Percentiles rank a stretch among this genome's conserved stretches.
Evolutionary conservation across 2,113 vertebrate species (phyloP).

Genomic region (Rhinolophus sinicus): DNA sequence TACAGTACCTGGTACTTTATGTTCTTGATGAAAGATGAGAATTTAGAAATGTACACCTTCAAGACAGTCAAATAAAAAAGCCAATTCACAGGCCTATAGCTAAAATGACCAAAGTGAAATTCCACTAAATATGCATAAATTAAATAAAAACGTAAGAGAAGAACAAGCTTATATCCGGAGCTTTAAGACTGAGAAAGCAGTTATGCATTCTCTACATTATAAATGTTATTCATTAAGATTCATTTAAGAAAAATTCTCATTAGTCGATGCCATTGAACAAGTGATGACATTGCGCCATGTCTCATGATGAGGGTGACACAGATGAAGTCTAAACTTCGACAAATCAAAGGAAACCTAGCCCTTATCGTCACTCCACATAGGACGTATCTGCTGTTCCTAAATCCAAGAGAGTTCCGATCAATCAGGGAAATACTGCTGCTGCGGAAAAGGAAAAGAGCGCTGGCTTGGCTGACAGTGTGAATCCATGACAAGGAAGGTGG

Average conservation of each 20-base stretch:
- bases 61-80: constrained; percentile 18
- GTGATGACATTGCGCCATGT: neutral
- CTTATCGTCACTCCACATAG: neutral
- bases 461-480: neutral
- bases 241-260: neutral
- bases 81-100: neutral
- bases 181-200: constrained; percentile 14
- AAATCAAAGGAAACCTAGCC: constrained; percentile 2
- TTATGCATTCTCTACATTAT: neutral
- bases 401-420: neutral
- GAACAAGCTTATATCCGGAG: neutral
- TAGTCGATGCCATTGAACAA: neutral
- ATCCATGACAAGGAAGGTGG: neutral
- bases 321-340: neutral
- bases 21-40: neutral
- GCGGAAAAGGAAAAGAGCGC: too few relatives aligned
- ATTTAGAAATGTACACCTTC: neutral
- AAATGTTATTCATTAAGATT: constrained; percentile 26
- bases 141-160: neutral
- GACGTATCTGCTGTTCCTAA: neutral
- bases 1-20: neutral
- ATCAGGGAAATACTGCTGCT: neutral
- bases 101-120: neutral
- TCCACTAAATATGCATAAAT: neutral
- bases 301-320: neutral